Evolutionary conservation across 2,888 invertebrate genomes (phyloP), one percentile per base, ranked within the genome.

Genomic region (Nemurella pictetii): DNA sequence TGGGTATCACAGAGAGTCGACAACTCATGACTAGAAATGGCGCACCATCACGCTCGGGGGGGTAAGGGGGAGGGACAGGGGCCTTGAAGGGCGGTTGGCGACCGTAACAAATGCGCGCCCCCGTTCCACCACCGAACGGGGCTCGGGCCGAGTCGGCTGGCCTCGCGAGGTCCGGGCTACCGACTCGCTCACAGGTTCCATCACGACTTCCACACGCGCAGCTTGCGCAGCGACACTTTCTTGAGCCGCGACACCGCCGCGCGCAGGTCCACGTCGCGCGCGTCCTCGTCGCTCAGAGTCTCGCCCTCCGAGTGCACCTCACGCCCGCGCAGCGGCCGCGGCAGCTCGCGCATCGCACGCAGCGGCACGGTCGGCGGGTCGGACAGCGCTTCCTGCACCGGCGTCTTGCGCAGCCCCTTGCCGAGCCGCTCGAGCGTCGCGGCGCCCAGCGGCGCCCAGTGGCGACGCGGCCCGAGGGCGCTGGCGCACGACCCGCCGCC

Each of bases 191-290:
- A 36, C 7, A 29, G 28, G 73, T 85, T 75, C 32, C 75, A 90
- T 90, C 86, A 95, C 93, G 95, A 95, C 88, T 95, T 94, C 96
- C 96, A 96, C 84, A 95, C 95, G 88, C 95, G 92, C 85, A 96
- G 92, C 89, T 96, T 96, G 88, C 95, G 91, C 87, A 96, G 90
- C 0, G 96, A 96, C 83, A 96, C 95, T 89, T 95, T 94, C 91
- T 96, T 96, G 89, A 96, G 92, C 85, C 96, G 92, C 5, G 95
- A 94, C 84, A 96, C 95, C 20, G 95, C 94, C 28, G 94, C 94
- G 87, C 95, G 90, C 0, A 96, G 92, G 89, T 96, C 96, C 83
- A 94, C 93, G 84, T 93, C 93, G 87, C 92, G 91, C 32, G 90
- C 89, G 85, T 93, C 93, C 77, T 93, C 93, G 85, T 94, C 94